phyloP scores from a whole-genome alignment of 2,113 vertebrate species.

The Rhinolophus ferrumequinum region DNA sequence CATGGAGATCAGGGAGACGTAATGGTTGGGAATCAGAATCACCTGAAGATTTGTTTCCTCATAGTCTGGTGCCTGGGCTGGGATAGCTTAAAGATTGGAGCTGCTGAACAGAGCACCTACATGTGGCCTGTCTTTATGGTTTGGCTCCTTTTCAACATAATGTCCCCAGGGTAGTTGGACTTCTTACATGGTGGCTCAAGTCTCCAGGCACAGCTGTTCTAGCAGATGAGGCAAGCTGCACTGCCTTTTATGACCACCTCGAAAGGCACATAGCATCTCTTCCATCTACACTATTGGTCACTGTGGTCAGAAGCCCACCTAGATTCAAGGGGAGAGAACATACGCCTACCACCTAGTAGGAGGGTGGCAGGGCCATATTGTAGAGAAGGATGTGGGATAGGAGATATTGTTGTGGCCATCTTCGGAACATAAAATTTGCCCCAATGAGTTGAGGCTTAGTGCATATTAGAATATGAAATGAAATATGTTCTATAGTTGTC shows the following conservation, averaged over 20 bases:
- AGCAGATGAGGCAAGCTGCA: not conserved
- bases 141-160: not conserved
- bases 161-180: not conserved
- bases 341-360: not conserved
- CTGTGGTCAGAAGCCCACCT: not conserved
- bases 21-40: not conserved
- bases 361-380: not conserved
- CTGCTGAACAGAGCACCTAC: not conserved
- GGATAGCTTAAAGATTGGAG: not conserved
- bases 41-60: not conserved
- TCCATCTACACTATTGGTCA: not conserved
- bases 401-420: not conserved
- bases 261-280: not conserved
- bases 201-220: not conserved
- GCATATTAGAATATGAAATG: not conserved
- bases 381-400: not conserved
- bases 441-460: not conserved
- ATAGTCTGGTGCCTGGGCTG: not conserved
- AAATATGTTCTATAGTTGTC: not conserved
- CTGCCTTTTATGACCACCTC: not conserved
- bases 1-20: not conserved
- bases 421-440: conserved; percentile 18
- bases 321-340: not conserved
- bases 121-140: not conserved
- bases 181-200: not conserved